Base-by-base conservation (phyloP, 1,140 invertebrate genomes). In the Orius insidiosus region DNA sequence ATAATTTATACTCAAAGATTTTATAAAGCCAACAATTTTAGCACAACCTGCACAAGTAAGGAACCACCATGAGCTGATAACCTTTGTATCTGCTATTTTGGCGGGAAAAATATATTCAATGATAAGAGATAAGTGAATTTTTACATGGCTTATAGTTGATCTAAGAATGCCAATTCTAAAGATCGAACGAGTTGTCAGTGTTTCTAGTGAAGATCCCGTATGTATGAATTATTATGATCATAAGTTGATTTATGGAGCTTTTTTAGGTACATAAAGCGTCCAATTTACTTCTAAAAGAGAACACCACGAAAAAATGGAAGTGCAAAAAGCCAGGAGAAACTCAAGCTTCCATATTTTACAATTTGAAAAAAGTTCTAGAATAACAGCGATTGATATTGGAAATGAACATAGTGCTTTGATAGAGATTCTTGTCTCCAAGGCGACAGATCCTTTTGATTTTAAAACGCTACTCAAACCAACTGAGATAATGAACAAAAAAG, bases 381-480 rank as follows among this genome's bases (percentile, higher is more conserved):
- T 92, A 42, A 68, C 69, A 13, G 67, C 68, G 7, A 71, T 92
- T 31, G 80, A 87, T 53, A 78, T 93, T 56, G 85, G 85, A 45
- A 88, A 88, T 64, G 77, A 86, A 55, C 70, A 80, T 52, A 77
- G 83, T 2, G 85, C 85, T 1, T 79, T 89, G 58, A 65, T 93
- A 42, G 85, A 90, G 65, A 74, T 92, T 16, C 62, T 85, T 31
- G 86, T 86, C 13, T 76, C 78, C 9, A 67, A 77, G 48, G 70
- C 73, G 51, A 63, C 63, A 33, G 55, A 66, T 10, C 68, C 72
- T 55, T 63, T 71, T 35, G 69, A 75, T 47, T 84, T 68, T 60
- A 66, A 84, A 67, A 78, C 79, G 5, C 56, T 90, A n/a, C 63
- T 90, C n/a, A 70, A 77, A 1, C 74, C 78, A 46, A 78, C 80